Conservation (phyloP, 2,113 vertebrate species). For the Penelope pileata region DNA sequence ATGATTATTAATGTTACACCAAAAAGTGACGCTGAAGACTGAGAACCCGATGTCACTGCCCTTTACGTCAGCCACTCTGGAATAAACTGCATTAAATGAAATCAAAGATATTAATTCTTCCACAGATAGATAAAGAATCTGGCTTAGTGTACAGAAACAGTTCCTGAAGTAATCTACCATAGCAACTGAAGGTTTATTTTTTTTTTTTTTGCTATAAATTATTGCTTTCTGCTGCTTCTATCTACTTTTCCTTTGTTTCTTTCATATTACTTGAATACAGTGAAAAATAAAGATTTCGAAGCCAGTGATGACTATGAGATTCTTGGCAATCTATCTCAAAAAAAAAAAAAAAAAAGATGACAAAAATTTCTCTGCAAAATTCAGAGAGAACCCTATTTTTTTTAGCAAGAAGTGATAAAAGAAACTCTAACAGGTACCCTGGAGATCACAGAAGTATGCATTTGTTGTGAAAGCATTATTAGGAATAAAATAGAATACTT, state of each 20-base stretch:
- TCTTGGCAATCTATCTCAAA: background rate
- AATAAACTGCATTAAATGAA: background rate
- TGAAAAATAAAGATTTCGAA: background rate
- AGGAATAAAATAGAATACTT: background rate
- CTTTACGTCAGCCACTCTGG: background rate
- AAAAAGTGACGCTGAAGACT: background rate
- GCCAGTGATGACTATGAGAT: background rate
- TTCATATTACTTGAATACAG: background rate
- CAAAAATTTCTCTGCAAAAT: background rate
- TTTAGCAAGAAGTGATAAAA: background rate
- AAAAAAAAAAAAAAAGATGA: background rate
- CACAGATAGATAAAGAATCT: background rate
- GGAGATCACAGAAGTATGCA: background rate
- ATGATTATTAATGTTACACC: background rate
- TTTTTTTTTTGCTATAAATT: background rate
- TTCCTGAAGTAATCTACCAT: background rate
- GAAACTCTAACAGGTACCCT: background rate
- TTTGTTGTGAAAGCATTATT: background rate
- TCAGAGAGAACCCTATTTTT: background rate
- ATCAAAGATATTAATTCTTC: background rate
- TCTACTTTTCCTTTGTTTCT: conserved; percentile 9
- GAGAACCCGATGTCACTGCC: background rate
- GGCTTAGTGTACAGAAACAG: background rate
- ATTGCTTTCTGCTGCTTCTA: background rate
- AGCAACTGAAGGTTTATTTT: background rate